Conservation (phyloP, 2,113 vertebrate genomes). For the Junco hyemalis region DNA sequence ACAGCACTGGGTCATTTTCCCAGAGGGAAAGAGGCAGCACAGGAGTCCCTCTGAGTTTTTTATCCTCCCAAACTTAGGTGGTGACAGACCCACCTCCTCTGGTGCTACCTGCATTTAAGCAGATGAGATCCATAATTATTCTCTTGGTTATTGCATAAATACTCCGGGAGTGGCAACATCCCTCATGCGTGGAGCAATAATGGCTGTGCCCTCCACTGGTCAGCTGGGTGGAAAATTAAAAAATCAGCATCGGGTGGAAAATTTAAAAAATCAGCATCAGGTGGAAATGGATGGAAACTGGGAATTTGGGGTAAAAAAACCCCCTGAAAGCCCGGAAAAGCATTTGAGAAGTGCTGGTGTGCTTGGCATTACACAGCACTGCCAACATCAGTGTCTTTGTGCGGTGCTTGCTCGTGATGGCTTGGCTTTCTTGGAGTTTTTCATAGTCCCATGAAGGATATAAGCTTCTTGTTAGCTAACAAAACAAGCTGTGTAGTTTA, state of each 20-base stretch:
- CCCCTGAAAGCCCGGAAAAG: not conserved
- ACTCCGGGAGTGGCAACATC: not conserved
- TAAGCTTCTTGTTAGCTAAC: not conserved
- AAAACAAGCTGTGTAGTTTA: conserved; percentile 20
- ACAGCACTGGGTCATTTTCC: not conserved
- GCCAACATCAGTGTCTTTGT: not conserved
- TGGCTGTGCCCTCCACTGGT: not conserved
- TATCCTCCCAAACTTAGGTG: not conserved
- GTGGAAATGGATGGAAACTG: not conserved
- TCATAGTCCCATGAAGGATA: not conserved
- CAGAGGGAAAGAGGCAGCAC: not conserved
- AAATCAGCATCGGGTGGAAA: not conserved
- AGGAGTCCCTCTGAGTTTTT: not conserved
- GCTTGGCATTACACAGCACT: not conserved
- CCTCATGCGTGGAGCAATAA: fast-evolving
- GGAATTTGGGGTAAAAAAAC: not conserved
- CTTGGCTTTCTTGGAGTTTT: not conserved
- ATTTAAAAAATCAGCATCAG: not conserved
- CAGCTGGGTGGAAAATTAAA: not conserved
- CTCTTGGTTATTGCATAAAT: not conserved
- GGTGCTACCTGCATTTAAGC: not conserved
- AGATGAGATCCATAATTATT: not conserved
- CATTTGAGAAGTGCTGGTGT: not conserved
- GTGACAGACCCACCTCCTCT: fast-evolving
- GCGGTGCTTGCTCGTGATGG: fast-evolving